These are phyloP conservation scores for Falco naumanni DNA, from an alignment of 2,797 vertebrate genomes.

Conservation along the genomic window DNA sequence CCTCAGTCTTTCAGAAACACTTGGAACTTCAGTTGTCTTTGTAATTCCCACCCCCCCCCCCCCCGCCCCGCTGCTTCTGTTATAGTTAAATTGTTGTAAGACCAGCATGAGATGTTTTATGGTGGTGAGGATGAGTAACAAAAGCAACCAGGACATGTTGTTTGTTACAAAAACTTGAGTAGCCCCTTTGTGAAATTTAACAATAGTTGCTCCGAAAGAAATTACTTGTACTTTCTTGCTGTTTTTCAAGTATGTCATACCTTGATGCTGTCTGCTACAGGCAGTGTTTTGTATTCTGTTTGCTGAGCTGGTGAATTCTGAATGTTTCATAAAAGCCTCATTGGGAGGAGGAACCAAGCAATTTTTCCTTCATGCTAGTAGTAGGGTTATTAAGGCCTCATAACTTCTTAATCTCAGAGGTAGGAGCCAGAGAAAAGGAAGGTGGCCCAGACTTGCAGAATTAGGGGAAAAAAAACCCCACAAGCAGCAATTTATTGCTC, in stretches of 20 bases:
- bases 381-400: constrained; percentile 11
- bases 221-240: neutral
- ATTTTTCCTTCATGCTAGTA: constrained; percentile 25
- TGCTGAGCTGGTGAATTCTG: constrained; percentile 1
- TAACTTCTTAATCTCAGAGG: neutral
- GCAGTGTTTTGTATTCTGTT: constrained; percentile 13
- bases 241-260: neutral
- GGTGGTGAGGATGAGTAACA: neutral
- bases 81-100: neutral
- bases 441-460: neutral
- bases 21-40: neutral
- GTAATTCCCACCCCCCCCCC: neutral
- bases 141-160: neutral
- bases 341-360: constrained; percentile 17
- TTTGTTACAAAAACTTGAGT: neutral
- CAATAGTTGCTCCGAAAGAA: neutral
- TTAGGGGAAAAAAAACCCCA: neutral
- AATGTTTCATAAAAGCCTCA: constrained; percentile 45
- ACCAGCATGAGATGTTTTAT: neutral
- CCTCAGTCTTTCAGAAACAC: neutral
- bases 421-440: constrained; percentile 19
- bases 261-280: constrained; percentile 2
- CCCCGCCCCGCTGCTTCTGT: neutral
- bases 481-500: neutral
- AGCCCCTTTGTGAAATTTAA: neutral